Base-by-base conservation (phyloP, 23 tunicate species). In the Ascidia mentula region DNA sequence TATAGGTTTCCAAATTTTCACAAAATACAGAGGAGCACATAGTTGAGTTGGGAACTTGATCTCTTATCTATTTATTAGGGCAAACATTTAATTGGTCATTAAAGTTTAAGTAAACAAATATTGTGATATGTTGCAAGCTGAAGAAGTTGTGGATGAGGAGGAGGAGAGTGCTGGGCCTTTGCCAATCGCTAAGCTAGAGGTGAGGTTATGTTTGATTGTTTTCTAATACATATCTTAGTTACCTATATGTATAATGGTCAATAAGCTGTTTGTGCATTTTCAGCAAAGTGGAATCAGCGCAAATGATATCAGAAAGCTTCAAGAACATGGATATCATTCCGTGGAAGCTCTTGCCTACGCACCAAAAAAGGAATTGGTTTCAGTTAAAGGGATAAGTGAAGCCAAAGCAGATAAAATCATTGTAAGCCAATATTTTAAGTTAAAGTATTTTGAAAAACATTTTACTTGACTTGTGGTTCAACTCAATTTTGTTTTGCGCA, bases 331-430 rank as follows among this genome's bases (percentile, higher is more conserved):
- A 36, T 91, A 91, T 42, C 94, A 91, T 45, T 87, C 99, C 6
- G 97, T 96, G 6, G 99, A 96, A 46, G 88, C 98, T 22, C 46
- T 93, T 0, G 98, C 98, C 2, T 93, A 88, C 72, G 98, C 98
- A 45, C 88, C 93, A 0, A 96, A 91, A 72, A 96, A 91, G 61
- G 96, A 91, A 72, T 65, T 96, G 65, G 84, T 96, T 33, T 40
- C 86, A 7, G 92, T 96, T 0, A 96, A 96, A 77, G 99, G 99
- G 32, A 91, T 96, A 31, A 87, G 94, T 61, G 99, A 96, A 59
- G 89, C 97, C 32, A 96, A 96, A 84, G 99, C 99, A 13, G 97
- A 91, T 38, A 91, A 91, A 81, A 69, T 96, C 12, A 81, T 84
- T 60, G 88, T 89, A 79, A 72, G 60, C n/a, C n/a, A n/a, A n/a